Evolutionary conservation across 2,113 vertebrate species (phyloP), one percentile per base, ranked within the genome.

Genomic region (Chiloscyllium plagiosum): DNA sequence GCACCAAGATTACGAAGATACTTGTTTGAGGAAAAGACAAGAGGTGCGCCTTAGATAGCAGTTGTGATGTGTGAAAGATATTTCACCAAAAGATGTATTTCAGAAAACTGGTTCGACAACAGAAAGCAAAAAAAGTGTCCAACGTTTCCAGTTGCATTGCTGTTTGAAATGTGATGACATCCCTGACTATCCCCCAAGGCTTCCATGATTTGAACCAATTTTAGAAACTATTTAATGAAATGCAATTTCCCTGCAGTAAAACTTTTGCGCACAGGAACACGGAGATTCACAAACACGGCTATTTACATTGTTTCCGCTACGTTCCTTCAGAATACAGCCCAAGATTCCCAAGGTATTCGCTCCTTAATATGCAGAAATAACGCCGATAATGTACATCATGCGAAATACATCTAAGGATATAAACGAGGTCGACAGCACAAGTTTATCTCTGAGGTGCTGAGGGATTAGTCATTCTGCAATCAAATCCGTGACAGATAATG

Each of bases 211-310:
- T 37, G 65, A 94, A 69, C 22, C 92, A 69, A 94, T 94, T 69
- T 94, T 47, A 94, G 37, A 70, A 70, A 95, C 93, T 95, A 47
- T 69, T 76, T 72, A 70, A 50, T 50, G 93, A 26, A 95, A 70
- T 50, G 93, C 37, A 69, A 69, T 69, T 69, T 70, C 66, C 68
- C 93, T 29, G 93, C 93, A 95, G 68, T 69, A 42, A 69, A 95
- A 95, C 68, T 95, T 95, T 69, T 26, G 93, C 37, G 29, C 15
- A 37, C 89, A 93, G n/a, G 61, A 66, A 37, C 37, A 37, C 17
- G 15, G 6, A 6, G 61, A 93, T 15, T 37, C 33, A 93, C 61
- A 37, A 20, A n/a, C 80, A 37, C 33, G 3, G 56, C 10, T 5
- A 66, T 22, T 93, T 22, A 20, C 56, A 92, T 92, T 56, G 29